Conservation (phyloP, 2,797 vertebrate genomes). For the Anguilla marmorata region DNA sequence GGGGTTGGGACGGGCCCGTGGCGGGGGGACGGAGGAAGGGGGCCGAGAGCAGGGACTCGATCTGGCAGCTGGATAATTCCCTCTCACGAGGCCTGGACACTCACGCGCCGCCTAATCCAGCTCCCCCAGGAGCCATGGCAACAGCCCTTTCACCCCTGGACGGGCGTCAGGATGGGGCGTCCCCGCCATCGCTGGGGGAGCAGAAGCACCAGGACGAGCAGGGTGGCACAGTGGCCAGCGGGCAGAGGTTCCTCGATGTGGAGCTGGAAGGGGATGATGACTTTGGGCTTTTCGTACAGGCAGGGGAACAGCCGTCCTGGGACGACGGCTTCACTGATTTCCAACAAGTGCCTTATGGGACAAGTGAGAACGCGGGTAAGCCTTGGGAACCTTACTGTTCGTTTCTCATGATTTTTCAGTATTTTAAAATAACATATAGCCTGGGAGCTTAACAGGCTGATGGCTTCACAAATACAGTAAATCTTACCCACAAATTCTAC, state of each 20-base stretch:
- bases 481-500: not conserved
- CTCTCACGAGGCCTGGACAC: conserved; percentile 46
- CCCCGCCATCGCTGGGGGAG: conserved; percentile 36
- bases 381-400: conserved; percentile 31
- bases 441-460: not conserved
- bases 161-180: conserved; percentile 35
- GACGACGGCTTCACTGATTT: conserved; percentile 55
- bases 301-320: conserved; percentile 63
- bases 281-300: conserved; percentile 76
- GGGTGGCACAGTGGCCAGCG: conserved; percentile 56
- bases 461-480: not conserved
- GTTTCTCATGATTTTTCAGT: not conserved
- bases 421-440: not conserved
- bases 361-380: conserved; percentile 64
- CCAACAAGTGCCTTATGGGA: conserved; percentile 65
- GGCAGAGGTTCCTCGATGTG: conserved; percentile 42
- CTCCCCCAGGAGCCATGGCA: conserved; percentile 63
- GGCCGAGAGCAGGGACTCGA: not conserved
- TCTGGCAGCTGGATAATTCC: conserved; percentile 39
- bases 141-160: conserved; percentile 55
- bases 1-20: not conserved
- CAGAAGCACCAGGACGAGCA: conserved; percentile 48
- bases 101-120: conserved; percentile 59
- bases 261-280: conserved; percentile 60
- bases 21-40: not conserved